Base-by-base conservation (phyloP, 2,888 invertebrate genomes). In the Lymantria monacha region DNA sequence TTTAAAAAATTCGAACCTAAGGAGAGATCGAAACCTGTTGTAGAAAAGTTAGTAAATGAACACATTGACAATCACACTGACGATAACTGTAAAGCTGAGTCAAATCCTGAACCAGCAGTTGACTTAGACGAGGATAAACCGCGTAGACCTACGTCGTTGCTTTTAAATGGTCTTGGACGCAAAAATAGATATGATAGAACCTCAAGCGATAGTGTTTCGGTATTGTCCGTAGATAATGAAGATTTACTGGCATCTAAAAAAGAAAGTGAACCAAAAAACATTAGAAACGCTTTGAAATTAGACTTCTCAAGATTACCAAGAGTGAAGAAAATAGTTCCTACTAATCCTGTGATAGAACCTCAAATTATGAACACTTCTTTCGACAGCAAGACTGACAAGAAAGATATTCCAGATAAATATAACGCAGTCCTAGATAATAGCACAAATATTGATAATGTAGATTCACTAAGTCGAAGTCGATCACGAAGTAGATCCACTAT, bases 1-100 rank as follows among this genome's bases (percentile, higher is more conserved):
- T 96, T 97, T 66, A 95, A 94, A 63, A 95, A 95, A 79, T 93
- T 93, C 77, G 93, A 95, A 80, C 92, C 95, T 46, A 92, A 94
- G 65, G 88, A 91, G 53, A 87, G 87, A 68, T 52, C 74, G 11
- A 90, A 87, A 70, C 76, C 75, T 8, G 48, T 69, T 15, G 58
- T 76, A 46, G 85, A 86, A 57, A 88, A 83, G 69, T 67, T 72
- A 14, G 63, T 57, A 15, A 74, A 59, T 57, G 76, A 78, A 64
- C 73, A 61, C 51, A 13, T 60, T 42, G 77, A 81, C 49, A 61
- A 65, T 13, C 66, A 57, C 42, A 54, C 55, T 36, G 69, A 72
- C 14, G 56, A 55, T 37, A 74, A 61, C 53, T 61, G 51, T 58
- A 79, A 69, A 61, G 66, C 50, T 47, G 77, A 79, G 51, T 55